phyloP scores from a whole-genome alignment of 2,888 invertebrate species.

The Synergus itoensis region DNA sequence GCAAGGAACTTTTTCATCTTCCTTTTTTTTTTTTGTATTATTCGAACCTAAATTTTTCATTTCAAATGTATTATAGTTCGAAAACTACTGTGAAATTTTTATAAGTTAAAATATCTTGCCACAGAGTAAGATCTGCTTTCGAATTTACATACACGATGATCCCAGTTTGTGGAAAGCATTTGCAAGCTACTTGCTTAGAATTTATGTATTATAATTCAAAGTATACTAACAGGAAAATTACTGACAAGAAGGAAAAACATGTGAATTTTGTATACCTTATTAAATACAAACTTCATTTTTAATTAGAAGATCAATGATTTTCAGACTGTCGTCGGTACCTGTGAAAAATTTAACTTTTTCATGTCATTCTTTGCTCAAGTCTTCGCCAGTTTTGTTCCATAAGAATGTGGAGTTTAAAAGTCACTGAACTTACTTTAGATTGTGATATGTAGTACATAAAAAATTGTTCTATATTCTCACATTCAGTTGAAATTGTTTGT shows the following conservation, averaged over 20 bases:
- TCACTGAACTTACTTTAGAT: slow-evolving; percentile 12
- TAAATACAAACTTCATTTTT: not conserved
- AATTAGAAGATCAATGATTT: not conserved
- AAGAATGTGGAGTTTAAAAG: slow-evolving; percentile 20
- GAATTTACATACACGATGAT: not conserved
- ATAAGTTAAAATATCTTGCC: not conserved
- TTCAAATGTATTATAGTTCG: not conserved
- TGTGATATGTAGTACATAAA: slow-evolving; percentile 13
- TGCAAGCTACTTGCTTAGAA: not conserved
- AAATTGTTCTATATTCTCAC: slow-evolving; percentile 12
- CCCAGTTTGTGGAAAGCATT: slow-evolving; percentile 10
- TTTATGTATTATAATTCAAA: not conserved
- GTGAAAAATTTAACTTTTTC: slow-evolving; percentile 14
- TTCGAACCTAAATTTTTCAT: not conserved
- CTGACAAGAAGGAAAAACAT: not conserved
- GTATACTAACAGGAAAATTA: slow-evolving; percentile 11
- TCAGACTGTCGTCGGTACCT: not conserved
- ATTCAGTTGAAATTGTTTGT: slow-evolving; percentile 23
- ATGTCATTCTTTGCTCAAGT: slow-evolving; percentile 33
- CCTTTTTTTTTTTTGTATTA: not conserved
- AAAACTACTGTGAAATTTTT: slow-evolving; percentile 25
- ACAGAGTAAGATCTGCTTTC: slow-evolving; percentile 9
- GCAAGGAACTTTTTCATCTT: not conserved
- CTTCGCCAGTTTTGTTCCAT: slow-evolving; percentile 11
- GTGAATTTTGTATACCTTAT: not conserved